Base-by-base conservation (phyloP, 2,888 invertebrate species). In the Hypomecis atomaria region DNA sequence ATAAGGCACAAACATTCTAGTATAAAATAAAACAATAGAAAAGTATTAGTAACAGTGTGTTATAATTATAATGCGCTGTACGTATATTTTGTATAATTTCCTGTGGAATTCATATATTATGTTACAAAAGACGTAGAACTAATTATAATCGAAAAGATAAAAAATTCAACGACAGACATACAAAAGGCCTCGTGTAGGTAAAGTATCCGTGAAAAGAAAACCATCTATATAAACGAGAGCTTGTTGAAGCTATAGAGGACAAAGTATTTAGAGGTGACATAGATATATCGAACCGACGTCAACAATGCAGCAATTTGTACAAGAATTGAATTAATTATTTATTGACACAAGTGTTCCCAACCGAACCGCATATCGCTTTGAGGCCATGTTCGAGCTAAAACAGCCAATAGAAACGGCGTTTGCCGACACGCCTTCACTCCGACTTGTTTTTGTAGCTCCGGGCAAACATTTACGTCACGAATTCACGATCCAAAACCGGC, bases 391-490 rank as follows among this genome's bases (percentile, higher is more conserved):
- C n/a, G 42, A 47, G 59, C 64, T 45, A 59, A 54, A 59, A 11
- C 50, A 49, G 62, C 82, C 80, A 82, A 82, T 82, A 68, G 74
- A 71, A 74, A 53, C 62, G 61, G 55, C 53, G 67, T 58, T 64
- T 55, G 56, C 63, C 60, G 79, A 71, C 81, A 79, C 80, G 78
- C 82, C 82, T 78, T 78, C 77, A 65, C 49, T 58, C 65, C 60
- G 62, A 52, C 66, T 52, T 38, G 58, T 58, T 66, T 61, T 68
- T 67, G 58, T 72, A 23, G 33, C 49, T 38, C 6, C 43, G 44
- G 33, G 49, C 62, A 50, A 56, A 64, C 33, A 36, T 13, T 65
- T 61, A 65, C 61, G 58, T 62, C 62, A 62, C 50, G 23, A 23
- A 55, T 10, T 62, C 62, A 62, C 50, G 23, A 23, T 58, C 10